Evolutionary conservation across 2,797 vertebrate genomes (phyloP), one percentile per base, ranked within the genome.

Genomic region (Silurus lanzhouensis): DNA sequence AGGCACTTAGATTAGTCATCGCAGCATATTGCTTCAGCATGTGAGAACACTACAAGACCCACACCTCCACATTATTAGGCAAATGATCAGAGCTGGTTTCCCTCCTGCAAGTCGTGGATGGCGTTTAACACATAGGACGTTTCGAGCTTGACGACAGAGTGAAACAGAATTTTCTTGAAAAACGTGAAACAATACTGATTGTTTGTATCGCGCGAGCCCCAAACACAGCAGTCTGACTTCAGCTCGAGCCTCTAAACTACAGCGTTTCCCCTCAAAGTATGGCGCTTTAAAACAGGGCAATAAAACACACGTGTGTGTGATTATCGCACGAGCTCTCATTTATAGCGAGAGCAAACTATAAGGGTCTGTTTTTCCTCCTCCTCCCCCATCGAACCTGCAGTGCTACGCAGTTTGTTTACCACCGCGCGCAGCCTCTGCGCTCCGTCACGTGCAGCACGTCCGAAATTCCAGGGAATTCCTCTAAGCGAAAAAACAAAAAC

Each of bases 361-460:
- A 67, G n/a, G n/a, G 17, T 17, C 1, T 5, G n/a, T 22, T 25
- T 22, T 9, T n/a, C 9, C 22, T 22, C 9, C 22, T 22, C 12
- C 25, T 14, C 13, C 2, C 14, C 63, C 63, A 14, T n/a, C 3
- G 5, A 81, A 52, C 63, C n/a, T 67, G 79, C 79, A 81, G 63
- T 71, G 77, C 82, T 86, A 78, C 86, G 84, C 86, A 86, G 61
- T 25, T 89, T 87, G 84, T 87, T 87, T 89, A 86, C 86, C 61
- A 79, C 44, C 25, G 82, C 86, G 27, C 82, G 27, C 63, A 27
- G 72, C 46, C 83, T 19, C 38, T 75, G 82, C 68, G 58, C 70
- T 75, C 48, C 75, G 84, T 79, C 84, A 89, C 74, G 84, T 87
- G 66, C 61, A 64, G 75, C 86, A 88, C 78, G 84, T 84, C 84